Percentiles rank a stretch among this genome's conserved stretches.
These are phyloP conservation scores for Mesorhabditis belari DNA, from an alignment of 2,888 invertebrate species.

Conservation along the genomic window DNA sequence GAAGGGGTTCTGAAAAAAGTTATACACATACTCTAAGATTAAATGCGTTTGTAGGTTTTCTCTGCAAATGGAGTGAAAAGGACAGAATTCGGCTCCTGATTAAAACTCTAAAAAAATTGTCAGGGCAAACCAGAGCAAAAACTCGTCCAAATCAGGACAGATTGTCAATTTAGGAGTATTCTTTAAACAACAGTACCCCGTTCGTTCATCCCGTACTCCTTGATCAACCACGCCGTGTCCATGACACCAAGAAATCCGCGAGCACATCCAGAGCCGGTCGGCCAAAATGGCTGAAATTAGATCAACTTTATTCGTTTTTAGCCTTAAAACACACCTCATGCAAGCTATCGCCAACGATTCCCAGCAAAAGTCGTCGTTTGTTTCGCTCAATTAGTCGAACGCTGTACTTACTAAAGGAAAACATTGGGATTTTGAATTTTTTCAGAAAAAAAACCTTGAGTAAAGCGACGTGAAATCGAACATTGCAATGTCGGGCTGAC, in stretches of 20 bases:
- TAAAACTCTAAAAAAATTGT: too few relatives aligned
- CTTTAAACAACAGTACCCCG: slow-evolving; percentile 66
- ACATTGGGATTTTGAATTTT: slow-evolving; percentile 55
- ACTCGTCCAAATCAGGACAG: too few relatives aligned
- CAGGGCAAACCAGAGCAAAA: too few relatives aligned
- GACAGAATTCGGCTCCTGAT: too few relatives aligned
- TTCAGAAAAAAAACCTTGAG: slow-evolving; percentile 63
- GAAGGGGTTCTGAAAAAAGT: slow-evolving; percentile 7
- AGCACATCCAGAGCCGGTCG: slow-evolving; percentile 95
- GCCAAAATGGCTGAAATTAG: slow-evolving; percentile 77
- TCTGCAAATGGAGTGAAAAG: too few relatives aligned
- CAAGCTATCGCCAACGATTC: slow-evolving; percentile 88
- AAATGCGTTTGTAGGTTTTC: too few relatives aligned
- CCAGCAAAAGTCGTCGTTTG: slow-evolving; percentile 76
- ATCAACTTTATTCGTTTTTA: neutral
- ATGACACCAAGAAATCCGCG: slow-evolving; percentile 89
- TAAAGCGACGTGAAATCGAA: slow-evolving; percentile 99
- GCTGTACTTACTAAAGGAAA: slow-evolving; percentile 73
- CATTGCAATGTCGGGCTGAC: slow-evolving; percentile 70
- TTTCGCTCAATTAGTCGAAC: slow-evolving; percentile 67
- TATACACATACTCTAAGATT: too few relatives aligned
- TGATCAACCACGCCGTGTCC: slow-evolving; percentile 91
- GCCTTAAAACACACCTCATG: slow-evolving; percentile 66
- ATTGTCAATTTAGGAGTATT: too few relatives aligned
- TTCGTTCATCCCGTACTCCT: slow-evolving; percentile 70